Evolutionary conservation across 2,888 invertebrate genomes (phyloP), one percentile per base, ranked within the genome.

Genomic region (Parascotia fuliginaria): DNA sequence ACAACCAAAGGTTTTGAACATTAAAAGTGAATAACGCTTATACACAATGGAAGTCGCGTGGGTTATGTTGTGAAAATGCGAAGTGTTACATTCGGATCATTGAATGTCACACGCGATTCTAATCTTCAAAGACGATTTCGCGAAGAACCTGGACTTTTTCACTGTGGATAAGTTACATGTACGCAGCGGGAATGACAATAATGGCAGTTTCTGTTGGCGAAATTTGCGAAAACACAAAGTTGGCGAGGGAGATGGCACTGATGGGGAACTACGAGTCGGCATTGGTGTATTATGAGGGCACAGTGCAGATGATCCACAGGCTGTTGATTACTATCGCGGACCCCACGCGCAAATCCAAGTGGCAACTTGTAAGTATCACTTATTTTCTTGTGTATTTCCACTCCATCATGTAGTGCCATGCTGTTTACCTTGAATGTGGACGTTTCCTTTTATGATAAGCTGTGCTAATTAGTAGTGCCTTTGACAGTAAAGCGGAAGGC

Each of bases 211-310:
- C 96, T 81, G 95, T 96, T 86, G 96, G 95, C 87, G 97, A 98
- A 93, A 97, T 98, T 90, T 96, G 96, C 93, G 98, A 98, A 92
- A 98, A 98, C 93, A 97, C 98, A 53, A 98, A 97, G 89, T 90
- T 98, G 87, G 99, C 98, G 49, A 94, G 99, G 77, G 98, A 99
- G 93, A 97, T 97, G 95, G 97, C 98, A 56, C 92, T 99, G 76
- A 95, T 97, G 81, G 98, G 99, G 14, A 98, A 98, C 88, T 99
- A 99, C 82, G 98, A 99, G 79, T 96, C 97, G 59, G 97, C 99
- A 15, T 94, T 96, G 65, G 97, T 98, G 50, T 98, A 98, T 87
- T 98, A 98, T 83, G 97, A 98, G 84, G 97, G 97, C 42, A 96
- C 97, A 7, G 94, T 98, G 50, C 97, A 98, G 83, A 97, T 98